Percentiles rank a stretch among this genome's conserved stretches.
phyloP scores from a whole-genome alignment of 2,113 vertebrate species.

The Neogale vison region DNA sequence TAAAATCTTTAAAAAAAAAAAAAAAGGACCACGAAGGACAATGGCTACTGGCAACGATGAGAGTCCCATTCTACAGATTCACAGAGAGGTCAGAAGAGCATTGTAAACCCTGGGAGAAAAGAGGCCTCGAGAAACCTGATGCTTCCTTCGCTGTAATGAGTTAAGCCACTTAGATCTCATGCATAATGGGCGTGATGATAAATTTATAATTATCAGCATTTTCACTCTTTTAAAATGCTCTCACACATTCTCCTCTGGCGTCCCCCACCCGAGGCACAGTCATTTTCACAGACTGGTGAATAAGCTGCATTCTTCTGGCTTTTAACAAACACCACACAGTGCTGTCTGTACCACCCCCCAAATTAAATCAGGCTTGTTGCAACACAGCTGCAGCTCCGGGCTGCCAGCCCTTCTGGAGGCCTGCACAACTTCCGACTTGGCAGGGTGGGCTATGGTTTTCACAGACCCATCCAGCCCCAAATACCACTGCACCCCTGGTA shows the following conservation, averaged over 20 bases:
- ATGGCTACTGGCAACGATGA: conserved; percentile 1
- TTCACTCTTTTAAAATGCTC: conserved; percentile 49
- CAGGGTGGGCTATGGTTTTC: conserved; percentile 5
- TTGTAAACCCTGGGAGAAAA: conserved; percentile 68
- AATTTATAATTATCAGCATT: conserved; percentile 46
- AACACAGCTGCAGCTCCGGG: conserved; percentile 73
- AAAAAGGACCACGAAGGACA: not conserved
- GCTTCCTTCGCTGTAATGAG: conserved; percentile 25
- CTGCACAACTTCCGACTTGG: conserved; percentile 50
- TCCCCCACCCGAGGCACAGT: not conserved
- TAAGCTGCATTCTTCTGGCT: conserved; percentile 69
- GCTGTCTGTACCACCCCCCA: conserved; percentile 66
- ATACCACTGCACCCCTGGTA: not conserved
- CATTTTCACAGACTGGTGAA: conserved; percentile 57
- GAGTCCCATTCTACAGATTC: conserved; percentile 74
- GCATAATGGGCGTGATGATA: not conserved
- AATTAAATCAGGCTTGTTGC: conserved; percentile 73
- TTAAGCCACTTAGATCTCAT: conserved; percentile 53
- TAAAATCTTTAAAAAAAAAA: not conserved
- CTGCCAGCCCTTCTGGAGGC: conserved; percentile 47
- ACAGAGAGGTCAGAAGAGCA: conserved; percentile 73
- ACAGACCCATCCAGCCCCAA: not conserved
- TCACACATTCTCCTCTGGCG: conserved; percentile 30
- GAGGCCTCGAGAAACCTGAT: not conserved
- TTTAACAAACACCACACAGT: conserved; percentile 65